Base-by-base conservation (phyloP, 2,797 vertebrate species). In the Hipposideros larvatus region DNA sequence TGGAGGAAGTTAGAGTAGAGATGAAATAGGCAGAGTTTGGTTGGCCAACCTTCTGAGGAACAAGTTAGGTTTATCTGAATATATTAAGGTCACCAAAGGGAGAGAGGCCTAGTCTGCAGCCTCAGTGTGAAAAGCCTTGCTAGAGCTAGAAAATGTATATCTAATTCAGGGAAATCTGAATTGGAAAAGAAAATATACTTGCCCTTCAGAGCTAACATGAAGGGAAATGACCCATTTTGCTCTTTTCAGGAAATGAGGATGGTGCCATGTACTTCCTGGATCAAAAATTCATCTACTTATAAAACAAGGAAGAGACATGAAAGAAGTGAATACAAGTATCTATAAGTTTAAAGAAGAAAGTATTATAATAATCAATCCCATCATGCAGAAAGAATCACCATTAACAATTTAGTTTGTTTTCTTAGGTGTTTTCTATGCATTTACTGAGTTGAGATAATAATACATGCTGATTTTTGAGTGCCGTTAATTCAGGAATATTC, bases 91-190 rank as follows among this genome's bases (percentile, higher is more conserved):
- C 11, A 41, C 55, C 21, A 41, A 65, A 80, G 46, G 7, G 43
- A 53, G 16, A 63, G 1, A 8, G 0, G 7, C 48, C 63, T 46
- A 31, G 2, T 51, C 77, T 46, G 11, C 6, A 86, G 55, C 31
- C 53, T 61, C 0, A 0, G 6, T 11, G 21, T 55, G 66, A 15
- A 43, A 92, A 31, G n/a, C 48, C 75, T 71, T 63, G 16, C 37
- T 79, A 75, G 92, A 79, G 71, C 34, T 16, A 53, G 41, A 82
- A 74, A 57, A 75, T 53, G 15, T 22, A 80, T 37, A 73, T 61
- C 43, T 78, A 73, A 68, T 73, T 79, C 80, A 94, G 70, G 61
- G 61, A 96, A 91, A 84, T 68, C 74, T 80, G 48, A 91, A 66
- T 13, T 79, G 11, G 31, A 43, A 94, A 91, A 90, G 70, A 85